phyloP scores from a whole-genome alignment of 1,140 invertebrate genomes.

The Gryllus bimaculatus region DNA sequence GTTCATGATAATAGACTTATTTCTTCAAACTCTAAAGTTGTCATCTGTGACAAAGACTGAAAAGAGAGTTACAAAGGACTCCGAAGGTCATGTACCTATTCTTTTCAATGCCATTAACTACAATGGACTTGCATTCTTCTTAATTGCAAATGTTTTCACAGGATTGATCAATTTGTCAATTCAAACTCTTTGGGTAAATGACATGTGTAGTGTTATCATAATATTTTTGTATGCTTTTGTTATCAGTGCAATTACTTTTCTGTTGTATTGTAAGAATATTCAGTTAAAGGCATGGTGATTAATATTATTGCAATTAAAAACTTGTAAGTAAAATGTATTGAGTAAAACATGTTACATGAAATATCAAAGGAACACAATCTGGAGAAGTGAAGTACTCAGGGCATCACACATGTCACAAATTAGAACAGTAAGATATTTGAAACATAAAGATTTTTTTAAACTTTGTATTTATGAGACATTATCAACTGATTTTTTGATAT shows the following conservation, averaged over 20 bases:
- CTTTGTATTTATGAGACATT: no score
- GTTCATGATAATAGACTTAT: slow-evolving; percentile 45
- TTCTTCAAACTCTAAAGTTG: slow-evolving; percentile 31
- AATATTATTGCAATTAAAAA: no score
- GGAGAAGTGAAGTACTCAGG: no score
- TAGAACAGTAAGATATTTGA: no score
- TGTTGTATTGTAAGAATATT: slow-evolving; percentile 18
- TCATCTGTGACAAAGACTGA: background rate
- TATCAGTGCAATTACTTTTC: background rate
- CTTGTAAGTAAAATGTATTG: no score
- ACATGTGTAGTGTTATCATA: slow-evolving; percentile 40
- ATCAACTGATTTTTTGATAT: no score
- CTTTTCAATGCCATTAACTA: slow-evolving; percentile 58
- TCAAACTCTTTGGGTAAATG: slow-evolving; percentile 45
- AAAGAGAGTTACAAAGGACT: slow-evolving; percentile 21
- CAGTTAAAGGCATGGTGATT: slow-evolving; percentile 20
- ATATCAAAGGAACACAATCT: no score
- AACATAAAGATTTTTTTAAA: no score
- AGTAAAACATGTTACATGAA: no score
- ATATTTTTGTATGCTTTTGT: slow-evolving; percentile 47
- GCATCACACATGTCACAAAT: no score
- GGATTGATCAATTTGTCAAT: slow-evolving; percentile 65
- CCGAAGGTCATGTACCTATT: slow-evolving; percentile 36
- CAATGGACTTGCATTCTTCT: slow-evolving; percentile 68
- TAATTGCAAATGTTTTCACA: slow-evolving; percentile 67